Evolutionary conservation across 2,797 vertebrate genomes (phyloP).

Genomic region (Galagoides demidoff): DNA sequence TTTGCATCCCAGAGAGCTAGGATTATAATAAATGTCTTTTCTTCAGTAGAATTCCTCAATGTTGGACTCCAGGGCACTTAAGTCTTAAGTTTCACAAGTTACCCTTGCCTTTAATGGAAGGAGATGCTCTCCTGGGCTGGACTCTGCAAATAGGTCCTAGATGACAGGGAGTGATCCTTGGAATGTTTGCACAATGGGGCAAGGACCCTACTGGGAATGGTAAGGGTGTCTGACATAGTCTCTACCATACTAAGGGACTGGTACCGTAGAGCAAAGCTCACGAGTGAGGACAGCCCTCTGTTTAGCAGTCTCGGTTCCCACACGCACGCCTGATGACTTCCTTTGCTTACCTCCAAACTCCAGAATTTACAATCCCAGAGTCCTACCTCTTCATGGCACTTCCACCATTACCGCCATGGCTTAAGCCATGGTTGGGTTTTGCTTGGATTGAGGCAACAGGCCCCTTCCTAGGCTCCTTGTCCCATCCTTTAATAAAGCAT

Average conservation of each 20-base stretch:
- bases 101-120: background rate
- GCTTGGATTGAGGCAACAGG: background rate
- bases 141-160: background rate
- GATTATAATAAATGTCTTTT: background rate
- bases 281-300: background rate
- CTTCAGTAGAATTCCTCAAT: background rate
- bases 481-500: background rate
- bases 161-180: background rate
- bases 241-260: background rate
- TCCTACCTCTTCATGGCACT: accelerated
- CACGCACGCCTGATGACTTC: accelerated
- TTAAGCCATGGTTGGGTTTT: background rate
- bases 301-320: accelerated
- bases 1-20: too few relatives aligned
- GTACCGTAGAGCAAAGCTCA: accelerated
- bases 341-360: background rate
- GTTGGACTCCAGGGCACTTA: background rate
- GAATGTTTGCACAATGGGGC: background rate
- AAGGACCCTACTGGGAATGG: background rate
- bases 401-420: background rate
- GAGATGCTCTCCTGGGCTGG: background rate
- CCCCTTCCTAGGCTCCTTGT: background rate
- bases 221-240: too few relatives aligned
- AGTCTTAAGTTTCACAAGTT: background rate
- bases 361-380: too few relatives aligned